Conservation (phyloP, 2,888 invertebrate genomes). For the Rhagonycha lutea region DNA sequence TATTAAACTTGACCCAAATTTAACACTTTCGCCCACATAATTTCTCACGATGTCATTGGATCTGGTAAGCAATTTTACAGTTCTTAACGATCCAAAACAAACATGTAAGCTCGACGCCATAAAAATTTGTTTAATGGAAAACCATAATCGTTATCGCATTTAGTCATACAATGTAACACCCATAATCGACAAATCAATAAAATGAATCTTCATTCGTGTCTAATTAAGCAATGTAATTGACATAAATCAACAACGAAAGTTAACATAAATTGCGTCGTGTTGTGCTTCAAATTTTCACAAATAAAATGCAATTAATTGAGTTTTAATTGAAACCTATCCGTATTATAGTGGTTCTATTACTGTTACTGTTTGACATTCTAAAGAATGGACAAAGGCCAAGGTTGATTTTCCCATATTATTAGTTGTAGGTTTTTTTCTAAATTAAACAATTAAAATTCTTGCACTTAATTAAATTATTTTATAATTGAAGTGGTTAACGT, state of each 20-base stretch:
- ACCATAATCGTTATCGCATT: background rate
- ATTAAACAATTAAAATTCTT: slow-evolving; percentile 20
- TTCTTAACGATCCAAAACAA: background rate
- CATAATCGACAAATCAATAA: background rate
- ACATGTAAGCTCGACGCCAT: background rate
- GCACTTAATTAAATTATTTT: slow-evolving; percentile 18
- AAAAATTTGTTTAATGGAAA: background rate
- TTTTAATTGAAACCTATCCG: slow-evolving; percentile 12
- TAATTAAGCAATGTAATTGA: background rate
- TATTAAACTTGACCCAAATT: background rate
- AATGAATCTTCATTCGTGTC: background rate
- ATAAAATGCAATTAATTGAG: slow-evolving; percentile 23
- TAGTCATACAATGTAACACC: background rate
- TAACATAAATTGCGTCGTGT: background rate
- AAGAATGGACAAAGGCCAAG: slow-evolving; percentile 28
- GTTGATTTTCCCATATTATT: slow-evolving; percentile 5
- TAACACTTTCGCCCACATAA: background rate
- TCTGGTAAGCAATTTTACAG: background rate
- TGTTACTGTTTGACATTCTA: slow-evolving; percentile 25
- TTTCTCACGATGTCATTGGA: background rate
- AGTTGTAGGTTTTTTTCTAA: background rate
- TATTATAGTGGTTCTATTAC: slow-evolving; percentile 11
- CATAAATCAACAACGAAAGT: background rate
- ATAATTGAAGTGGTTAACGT: slow-evolving; percentile 6
- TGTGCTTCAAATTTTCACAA: background rate